Evolutionary conservation across 1,140 invertebrate species (phyloP).

Genomic region (Colletes gigas): DNA sequence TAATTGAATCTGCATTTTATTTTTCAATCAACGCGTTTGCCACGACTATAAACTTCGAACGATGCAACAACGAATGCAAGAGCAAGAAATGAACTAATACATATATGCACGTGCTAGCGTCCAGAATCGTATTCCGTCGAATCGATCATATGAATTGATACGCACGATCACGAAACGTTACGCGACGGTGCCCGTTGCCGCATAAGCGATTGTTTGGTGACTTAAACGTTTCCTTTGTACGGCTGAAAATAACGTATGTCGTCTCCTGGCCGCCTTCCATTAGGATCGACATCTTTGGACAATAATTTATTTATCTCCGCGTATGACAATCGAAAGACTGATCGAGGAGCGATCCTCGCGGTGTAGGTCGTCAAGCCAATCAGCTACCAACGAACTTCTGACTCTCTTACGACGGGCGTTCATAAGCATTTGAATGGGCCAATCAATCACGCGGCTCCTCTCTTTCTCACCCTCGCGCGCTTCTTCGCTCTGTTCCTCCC

Average conservation of each 20-base stretch:
- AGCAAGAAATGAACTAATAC: too few species aligned
- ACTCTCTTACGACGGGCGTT: slow-evolving; percentile 62
- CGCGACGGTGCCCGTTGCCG: slow-evolving; percentile 24
- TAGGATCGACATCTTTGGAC: slow-evolving; percentile 58
- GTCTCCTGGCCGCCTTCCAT: slow-evolving; percentile 51
- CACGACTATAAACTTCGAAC: too few species aligned
- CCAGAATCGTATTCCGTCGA: too few species aligned
- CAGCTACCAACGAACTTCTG: slow-evolving; percentile 67
- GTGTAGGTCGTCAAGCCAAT: slow-evolving; percentile 56
- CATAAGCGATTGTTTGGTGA: slow-evolving; percentile 45
- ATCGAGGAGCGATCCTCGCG: slow-evolving; percentile 68
- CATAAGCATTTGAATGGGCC: slow-evolving; percentile 80
- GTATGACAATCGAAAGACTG: slow-evolving; percentile 76
- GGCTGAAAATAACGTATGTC: slow-evolving; percentile 52
- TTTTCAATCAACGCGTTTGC: too few species aligned
- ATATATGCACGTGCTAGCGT: not conserved
- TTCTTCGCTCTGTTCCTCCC: slow-evolving; percentile 51
- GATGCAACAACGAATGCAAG: too few species aligned
- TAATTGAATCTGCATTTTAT: too few species aligned
- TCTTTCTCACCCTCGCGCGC: slow-evolving; percentile 45
- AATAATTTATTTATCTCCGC: slow-evolving; percentile 79
- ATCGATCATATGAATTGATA: slow-evolving; percentile 12
- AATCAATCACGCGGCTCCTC: slow-evolving; percentile 77
- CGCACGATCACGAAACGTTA: not conserved
- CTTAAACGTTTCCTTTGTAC: slow-evolving; percentile 53